Conservation (phyloP, 1,140 invertebrate genomes). For the Magallana ariakensis region DNA sequence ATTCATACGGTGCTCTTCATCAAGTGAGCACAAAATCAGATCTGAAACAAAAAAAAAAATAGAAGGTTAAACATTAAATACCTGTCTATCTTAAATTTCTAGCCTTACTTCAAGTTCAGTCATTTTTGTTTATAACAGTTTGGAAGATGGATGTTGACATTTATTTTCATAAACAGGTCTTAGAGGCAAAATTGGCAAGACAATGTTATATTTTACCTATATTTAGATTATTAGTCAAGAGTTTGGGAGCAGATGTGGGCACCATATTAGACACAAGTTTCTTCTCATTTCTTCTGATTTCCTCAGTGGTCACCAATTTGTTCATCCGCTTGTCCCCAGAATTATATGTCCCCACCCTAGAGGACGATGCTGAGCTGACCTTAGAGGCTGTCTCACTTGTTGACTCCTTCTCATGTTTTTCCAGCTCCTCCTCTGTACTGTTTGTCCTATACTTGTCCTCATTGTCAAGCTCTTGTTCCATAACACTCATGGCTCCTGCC, state of each 20-base stretch:
- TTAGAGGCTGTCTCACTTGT: slow-evolving; percentile 45
- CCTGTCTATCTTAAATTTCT: background rate
- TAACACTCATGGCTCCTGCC: slow-evolving; percentile 46
- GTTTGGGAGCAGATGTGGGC: slow-evolving; percentile 50
- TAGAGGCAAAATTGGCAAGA: no score
- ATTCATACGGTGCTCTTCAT: slow-evolving; percentile 55
- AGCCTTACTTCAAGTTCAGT: no score
- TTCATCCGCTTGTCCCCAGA: slow-evolving; percentile 51
- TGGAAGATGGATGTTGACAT: background rate
- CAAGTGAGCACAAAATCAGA: slow-evolving; percentile 52
- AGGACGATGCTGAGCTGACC: background rate
- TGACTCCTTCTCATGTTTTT: slow-evolving; percentile 58
- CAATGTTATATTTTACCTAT: slow-evolving; percentile 48
- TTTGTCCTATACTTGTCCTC: slow-evolving; percentile 1
- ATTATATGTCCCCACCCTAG: background rate
- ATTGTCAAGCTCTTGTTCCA: slow-evolving; percentile 44
- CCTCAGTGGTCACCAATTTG: slow-evolving; percentile 46
- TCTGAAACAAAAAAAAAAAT: slow-evolving; percentile 44
- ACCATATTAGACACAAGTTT: slow-evolving; percentile 53
- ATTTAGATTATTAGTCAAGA: slow-evolving; percentile 48
- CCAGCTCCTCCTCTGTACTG: slow-evolving; percentile 24
- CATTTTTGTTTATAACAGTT: background rate
- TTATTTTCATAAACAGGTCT: no score
- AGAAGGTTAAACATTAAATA: background rate
- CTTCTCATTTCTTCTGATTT: slow-evolving; percentile 46